A percentile compares a stretch with the other conserved stretches of the same genome.
Conservation (phyloP, 2,888 invertebrate species). For the Tetheella fluctuosa region DNA sequence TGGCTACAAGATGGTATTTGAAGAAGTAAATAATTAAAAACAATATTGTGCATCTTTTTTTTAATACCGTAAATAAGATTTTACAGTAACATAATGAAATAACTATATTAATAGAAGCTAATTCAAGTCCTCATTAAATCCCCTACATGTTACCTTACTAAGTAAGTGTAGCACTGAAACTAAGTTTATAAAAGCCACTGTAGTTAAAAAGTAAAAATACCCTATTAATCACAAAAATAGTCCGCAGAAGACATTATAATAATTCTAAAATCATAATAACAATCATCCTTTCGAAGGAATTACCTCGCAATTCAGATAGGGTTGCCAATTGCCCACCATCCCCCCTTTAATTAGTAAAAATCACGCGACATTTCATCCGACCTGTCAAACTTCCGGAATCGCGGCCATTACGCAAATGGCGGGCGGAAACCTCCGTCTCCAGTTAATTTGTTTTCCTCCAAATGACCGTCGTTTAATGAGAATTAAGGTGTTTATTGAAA, state of each 20-base stretch:
- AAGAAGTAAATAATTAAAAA: neutral
- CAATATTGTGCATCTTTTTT: neutral
- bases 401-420: conserved; percentile 68
- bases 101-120: too few relatives aligned
- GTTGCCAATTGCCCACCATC: conserved; percentile 28
- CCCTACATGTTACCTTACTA: too few relatives aligned
- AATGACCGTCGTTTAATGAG: conserved; percentile 73
- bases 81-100: too few relatives aligned
- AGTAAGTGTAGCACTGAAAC: too few relatives aligned
- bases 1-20: conserved; percentile 8
- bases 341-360: conserved; percentile 79
- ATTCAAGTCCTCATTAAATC: too few relatives aligned
- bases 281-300: conserved; percentile 26
- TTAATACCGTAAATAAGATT: too few relatives aligned
- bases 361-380: conserved; percentile 78
- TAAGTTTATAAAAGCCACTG: too few relatives aligned
- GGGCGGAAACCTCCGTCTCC: conserved; percentile 56
- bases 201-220: too few relatives aligned
- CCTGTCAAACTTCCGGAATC: conserved; percentile 75
- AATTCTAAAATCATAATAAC: conserved; percentile 6
- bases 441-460: conserved; percentile 76
- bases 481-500: conserved; percentile 78
- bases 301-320: conserved; percentile 35
- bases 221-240: too few relatives aligned
- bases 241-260: neutral